Evolutionary conservation across 1,140 invertebrate species (phyloP).

Genomic region (Hypothenemus hampei): DNA sequence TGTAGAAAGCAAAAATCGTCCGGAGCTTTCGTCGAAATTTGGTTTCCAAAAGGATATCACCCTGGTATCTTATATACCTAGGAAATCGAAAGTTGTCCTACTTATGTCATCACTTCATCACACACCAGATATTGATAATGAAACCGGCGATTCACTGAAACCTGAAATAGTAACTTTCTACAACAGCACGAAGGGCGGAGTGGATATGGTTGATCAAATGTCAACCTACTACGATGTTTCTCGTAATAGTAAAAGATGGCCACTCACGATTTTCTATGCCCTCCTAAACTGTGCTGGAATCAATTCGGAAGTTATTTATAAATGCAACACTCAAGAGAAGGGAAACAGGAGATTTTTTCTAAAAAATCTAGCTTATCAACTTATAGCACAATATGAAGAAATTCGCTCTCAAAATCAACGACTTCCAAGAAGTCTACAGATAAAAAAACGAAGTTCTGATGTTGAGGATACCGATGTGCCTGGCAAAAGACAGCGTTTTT

Average conservation of each 20-base stretch:
- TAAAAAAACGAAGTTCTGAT: background rate
- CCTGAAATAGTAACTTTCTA: conserved; percentile 16
- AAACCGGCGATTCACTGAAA: conserved; percentile 1
- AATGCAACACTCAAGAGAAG: background rate
- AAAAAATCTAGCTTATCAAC: conserved; percentile 3
- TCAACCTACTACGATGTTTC: conserved; percentile 9
- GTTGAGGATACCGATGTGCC: background rate
- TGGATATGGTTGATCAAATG: conserved; percentile 12
- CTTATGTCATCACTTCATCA: conserved; percentile 40
- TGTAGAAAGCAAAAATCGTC: conserved; percentile 18
- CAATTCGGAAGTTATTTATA: conserved; percentile 35
- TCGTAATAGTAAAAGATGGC: conserved; percentile 8
- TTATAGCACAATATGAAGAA: background rate
- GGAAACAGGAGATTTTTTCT: background rate
- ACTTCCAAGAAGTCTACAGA: background rate
- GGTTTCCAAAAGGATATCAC: conserved; percentile 33
- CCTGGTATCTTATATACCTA: conserved; percentile 38
- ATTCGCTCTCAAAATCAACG: background rate
- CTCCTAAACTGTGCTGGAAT: conserved; percentile 49
- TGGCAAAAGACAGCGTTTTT: background rate
- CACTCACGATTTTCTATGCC: conserved; percentile 14
- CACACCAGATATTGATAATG: background rate
- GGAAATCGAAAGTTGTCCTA: conserved; percentile 34
- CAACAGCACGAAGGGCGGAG: conserved; percentile 10
- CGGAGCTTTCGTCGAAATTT: conserved; percentile 23